A percentile compares a stretch with the other conserved stretches of the same genome.
These are phyloP conservation scores for Autographa pulchrina DNA, from an alignment of 2,888 invertebrate species.

Conservation along the genomic window DNA sequence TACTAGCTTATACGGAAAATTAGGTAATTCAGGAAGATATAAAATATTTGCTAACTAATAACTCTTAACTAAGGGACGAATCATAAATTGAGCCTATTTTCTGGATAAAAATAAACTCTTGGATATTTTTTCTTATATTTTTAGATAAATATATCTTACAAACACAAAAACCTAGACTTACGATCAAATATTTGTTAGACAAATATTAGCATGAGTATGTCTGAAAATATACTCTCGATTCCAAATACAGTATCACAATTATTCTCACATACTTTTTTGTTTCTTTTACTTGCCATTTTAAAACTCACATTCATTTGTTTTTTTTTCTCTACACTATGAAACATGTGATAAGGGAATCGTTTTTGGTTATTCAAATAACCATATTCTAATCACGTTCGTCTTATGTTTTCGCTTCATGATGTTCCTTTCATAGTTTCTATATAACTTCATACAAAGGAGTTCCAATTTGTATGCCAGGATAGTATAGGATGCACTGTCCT, in stretches of 20 bases:
- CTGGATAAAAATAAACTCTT: neutral
- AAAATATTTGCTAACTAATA: neutral
- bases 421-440: neutral
- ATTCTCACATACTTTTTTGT: too few species aligned
- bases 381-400: neutral
- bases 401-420: too few species aligned
- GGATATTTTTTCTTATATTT: neutral
- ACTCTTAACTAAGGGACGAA: neutral
- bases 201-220: neutral
- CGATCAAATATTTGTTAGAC: neutral
- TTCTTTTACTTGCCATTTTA: too few species aligned
- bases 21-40: constrained; percentile 1
- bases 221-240: neutral
- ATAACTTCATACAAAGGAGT: neutral
- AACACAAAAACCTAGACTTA: neutral
- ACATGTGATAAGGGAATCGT: neutral
- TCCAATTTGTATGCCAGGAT: constrained; percentile 4
- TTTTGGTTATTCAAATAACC: neutral
- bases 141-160: neutral
- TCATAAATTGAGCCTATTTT: neutral
- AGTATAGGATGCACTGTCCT: constrained; percentile 1
- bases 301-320: too few species aligned
- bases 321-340: too few species aligned
- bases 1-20: neutral
- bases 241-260: neutral